Conservation (phyloP, 2,888 invertebrate species). For the Trachelus stipa region DNA sequence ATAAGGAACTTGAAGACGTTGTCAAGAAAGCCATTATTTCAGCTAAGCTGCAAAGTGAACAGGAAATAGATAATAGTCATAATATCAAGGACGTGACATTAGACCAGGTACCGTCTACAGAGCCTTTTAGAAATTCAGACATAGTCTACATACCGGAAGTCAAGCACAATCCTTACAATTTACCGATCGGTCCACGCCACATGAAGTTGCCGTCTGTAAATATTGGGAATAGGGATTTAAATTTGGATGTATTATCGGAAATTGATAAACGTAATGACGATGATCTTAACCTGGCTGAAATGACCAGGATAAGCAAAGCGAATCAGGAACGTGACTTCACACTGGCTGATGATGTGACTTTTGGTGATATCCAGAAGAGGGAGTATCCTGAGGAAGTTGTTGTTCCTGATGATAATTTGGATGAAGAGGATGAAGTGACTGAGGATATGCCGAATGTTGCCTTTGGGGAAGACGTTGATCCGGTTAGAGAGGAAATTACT, state of each 20-base stretch:
- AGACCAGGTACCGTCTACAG: not conserved
- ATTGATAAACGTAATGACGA: not conserved
- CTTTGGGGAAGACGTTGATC: conserved; percentile 11
- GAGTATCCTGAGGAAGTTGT: too few species aligned
- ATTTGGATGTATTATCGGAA: too few species aligned
- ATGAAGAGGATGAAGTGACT: not conserved
- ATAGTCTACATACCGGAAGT: conserved; percentile 2
- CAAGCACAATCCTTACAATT: conserved; percentile 2
- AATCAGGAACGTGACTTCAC: not conserved
- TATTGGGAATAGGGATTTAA: not conserved
- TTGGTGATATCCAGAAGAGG: too few species aligned
- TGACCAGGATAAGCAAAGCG: not conserved
- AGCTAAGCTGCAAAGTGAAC: conserved; percentile 10
- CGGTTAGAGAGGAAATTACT: not conserved
- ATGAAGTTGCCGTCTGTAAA: not conserved
- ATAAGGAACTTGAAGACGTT: conserved; percentile 20
- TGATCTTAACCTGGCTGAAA: not conserved
- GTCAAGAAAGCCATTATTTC: conserved; percentile 19
- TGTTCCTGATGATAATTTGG: not conserved
- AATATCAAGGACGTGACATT: not conserved
- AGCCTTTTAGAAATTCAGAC: not conserved
- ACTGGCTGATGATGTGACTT: not conserved
- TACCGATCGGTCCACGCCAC: not conserved
- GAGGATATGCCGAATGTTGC: not conserved
- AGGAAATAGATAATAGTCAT: not conserved